These are phyloP conservation scores for Pangasius macronema DNA, from an alignment of 2,797 vertebrate species.

Conservation along the genomic window DNA sequence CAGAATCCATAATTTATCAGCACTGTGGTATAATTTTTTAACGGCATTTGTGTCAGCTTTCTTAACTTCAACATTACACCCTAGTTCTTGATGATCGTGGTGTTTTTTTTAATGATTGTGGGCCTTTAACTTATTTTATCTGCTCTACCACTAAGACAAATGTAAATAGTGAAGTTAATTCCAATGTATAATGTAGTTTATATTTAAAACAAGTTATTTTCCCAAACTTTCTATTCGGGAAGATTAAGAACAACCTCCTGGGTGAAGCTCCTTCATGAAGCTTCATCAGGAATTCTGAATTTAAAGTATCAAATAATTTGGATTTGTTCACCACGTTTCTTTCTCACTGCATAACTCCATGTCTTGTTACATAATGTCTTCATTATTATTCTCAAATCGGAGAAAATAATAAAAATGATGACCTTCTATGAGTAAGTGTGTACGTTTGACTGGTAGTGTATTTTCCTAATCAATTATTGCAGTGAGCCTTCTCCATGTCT, in stretches of 20 bases:
- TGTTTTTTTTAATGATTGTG: not conserved
- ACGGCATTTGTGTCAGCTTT: not conserved
- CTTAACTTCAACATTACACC: not conserved
- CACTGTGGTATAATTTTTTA: not conserved
- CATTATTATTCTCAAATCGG: not conserved
- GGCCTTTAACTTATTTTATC: not conserved
- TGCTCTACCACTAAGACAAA: not conserved
- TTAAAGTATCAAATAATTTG: not conserved
- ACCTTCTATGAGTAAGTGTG: not conserved
- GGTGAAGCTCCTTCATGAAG: not conserved
- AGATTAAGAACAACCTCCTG: not conserved
- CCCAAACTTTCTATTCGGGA: no score
- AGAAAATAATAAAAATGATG: not conserved
- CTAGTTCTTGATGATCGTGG: not conserved
- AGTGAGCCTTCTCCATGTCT: not conserved
- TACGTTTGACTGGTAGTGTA: no score
- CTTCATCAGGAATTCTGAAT: not conserved
- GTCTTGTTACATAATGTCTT: not conserved
- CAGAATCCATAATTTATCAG: not conserved
- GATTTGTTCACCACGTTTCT: not conserved
- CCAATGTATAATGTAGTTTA: no score
- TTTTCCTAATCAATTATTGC: no score
- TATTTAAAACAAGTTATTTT: not conserved
- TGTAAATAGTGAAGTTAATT: not conserved
- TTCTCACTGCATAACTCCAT: not conserved